These are phyloP conservation scores for Drosophila sp. DNA, from an alignment of 1,140 invertebrate species.

Conservation along the genomic window DNA sequence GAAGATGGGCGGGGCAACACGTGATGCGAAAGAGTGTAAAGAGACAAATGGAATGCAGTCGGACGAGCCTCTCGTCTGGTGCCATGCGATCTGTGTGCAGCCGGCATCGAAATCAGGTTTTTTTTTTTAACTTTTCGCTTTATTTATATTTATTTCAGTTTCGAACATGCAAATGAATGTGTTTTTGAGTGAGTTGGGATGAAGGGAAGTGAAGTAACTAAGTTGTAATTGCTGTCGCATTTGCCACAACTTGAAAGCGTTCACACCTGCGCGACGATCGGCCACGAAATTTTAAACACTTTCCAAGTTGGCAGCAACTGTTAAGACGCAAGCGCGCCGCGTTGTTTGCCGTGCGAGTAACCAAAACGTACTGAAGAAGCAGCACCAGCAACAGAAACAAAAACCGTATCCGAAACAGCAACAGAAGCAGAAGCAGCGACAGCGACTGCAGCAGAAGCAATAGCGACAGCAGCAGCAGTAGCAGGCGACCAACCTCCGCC, in stretches of 20 bases:
- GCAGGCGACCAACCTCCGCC: not conserved
- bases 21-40: slow-evolving; percentile 50
- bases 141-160: slow-evolving; percentile 20
- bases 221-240: slow-evolving; percentile 24
- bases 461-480: slow-evolving; percentile 5
- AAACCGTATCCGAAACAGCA: slow-evolving; percentile 6
- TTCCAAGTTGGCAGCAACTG: slow-evolving; percentile 16
- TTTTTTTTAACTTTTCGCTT: slow-evolving; percentile 13
- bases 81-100: slow-evolving; percentile 17
- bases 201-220: slow-evolving; percentile 8
- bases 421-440: slow-evolving; percentile 21
- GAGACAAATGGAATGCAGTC: slow-evolving; percentile 69
- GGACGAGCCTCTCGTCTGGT: slow-evolving; percentile 67
- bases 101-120: slow-evolving; percentile 47
- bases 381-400: not conserved
- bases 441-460: slow-evolving; percentile 20
- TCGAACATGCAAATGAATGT: not conserved
- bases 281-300: slow-evolving; percentile 35
- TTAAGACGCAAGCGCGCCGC: slow-evolving; percentile 59
- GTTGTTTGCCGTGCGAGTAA: slow-evolving; percentile 62
- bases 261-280: slow-evolving; percentile 39
- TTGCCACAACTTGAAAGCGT: slow-evolving; percentile 23
- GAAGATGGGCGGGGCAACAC: slow-evolving; percentile 34
- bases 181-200: not conserved
- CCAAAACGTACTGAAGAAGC: slow-evolving; percentile 67